Evolutionary conservation across 2,113 vertebrate genomes (phyloP).

Genomic region (Talpa occidentalis): DNA sequence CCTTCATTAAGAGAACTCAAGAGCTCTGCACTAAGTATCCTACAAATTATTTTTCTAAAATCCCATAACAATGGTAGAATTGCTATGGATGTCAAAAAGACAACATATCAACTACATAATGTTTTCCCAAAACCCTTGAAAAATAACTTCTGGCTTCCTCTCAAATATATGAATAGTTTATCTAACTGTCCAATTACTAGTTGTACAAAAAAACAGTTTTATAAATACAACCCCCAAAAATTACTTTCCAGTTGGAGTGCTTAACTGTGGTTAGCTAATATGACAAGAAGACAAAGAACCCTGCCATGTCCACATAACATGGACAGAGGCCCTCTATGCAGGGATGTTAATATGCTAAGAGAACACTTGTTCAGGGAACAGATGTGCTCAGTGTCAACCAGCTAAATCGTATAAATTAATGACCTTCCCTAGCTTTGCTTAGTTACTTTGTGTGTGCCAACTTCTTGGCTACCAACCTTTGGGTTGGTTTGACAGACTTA

Average conservation of each 20-base stretch:
- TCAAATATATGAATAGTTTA: slow-evolving; percentile 33
- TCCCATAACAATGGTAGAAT: neutral
- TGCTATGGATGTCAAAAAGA: slow-evolving; percentile 51
- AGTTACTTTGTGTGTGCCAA: slow-evolving; percentile 54
- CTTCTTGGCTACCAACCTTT: slow-evolving; percentile 40
- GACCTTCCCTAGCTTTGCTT: slow-evolving; percentile 7
- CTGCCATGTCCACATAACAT: slow-evolving; percentile 32
- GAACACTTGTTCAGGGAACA: slow-evolving; percentile 53
- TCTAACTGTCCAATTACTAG: slow-evolving; percentile 64
- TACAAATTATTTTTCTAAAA: slow-evolving; percentile 58
- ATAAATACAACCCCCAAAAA: slow-evolving; percentile 37
- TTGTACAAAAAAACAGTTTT: slow-evolving; percentile 46
- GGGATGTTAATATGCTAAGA: slow-evolving; percentile 50
- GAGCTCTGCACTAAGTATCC: slow-evolving; percentile 32
- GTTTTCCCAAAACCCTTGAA: slow-evolving; percentile 59
- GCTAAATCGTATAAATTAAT: slow-evolving; percentile 67
- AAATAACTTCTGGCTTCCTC: slow-evolving; percentile 55
- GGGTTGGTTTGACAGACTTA: slow-evolving; percentile 28
- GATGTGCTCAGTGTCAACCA: slow-evolving; percentile 46
- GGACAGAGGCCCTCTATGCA: slow-evolving; percentile 56
- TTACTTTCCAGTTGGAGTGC: slow-evolving; percentile 56
- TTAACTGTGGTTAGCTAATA: slow-evolving; percentile 67
- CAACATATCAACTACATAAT: slow-evolving; percentile 49
- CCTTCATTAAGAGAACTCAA: slow-evolving; percentile 33
- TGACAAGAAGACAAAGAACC: slow-evolving; percentile 62